Evolutionary conservation across 2,888 invertebrate species (phyloP).

Genomic region (Nebria salina): DNA sequence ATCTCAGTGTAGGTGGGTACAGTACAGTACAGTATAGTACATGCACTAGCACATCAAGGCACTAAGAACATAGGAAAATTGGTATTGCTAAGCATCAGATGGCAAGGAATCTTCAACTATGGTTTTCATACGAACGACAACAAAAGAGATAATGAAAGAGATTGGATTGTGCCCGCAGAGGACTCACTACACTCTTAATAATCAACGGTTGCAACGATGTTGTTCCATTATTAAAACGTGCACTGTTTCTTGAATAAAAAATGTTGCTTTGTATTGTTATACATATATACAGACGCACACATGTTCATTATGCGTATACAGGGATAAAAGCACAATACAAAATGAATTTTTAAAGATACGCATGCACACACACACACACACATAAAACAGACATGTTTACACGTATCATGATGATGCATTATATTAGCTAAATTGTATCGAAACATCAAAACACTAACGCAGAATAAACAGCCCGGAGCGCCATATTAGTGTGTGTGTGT

Average conservation of each 20-base stretch:
- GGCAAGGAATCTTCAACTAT: slow-evolving; percentile 11
- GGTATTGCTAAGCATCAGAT: slow-evolving; percentile 30
- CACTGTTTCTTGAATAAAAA: neutral
- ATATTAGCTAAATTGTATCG: too few species aligned
- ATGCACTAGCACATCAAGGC: neutral
- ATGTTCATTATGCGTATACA: neutral
- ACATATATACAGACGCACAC: neutral
- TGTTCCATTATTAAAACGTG: slow-evolving; percentile 30
- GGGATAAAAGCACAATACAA: neutral
- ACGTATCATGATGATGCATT: too few species aligned
- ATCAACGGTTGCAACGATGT: slow-evolving; percentile 7
- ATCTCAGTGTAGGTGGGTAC: neutral
- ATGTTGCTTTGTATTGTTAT: neutral
- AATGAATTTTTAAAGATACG: too few species aligned
- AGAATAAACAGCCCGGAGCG: neutral
- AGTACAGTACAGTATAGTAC: neutral
- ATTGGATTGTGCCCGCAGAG: slow-evolving; percentile 19
- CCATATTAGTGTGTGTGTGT: too few species aligned
- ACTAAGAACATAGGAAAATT: slow-evolving; percentile 24
- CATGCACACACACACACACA: too few species aligned
- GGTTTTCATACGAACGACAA: slow-evolving; percentile 25
- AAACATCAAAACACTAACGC: neutral
- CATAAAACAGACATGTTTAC: too few species aligned
- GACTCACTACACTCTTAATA: slow-evolving; percentile 5
- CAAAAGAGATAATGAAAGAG: slow-evolving; percentile 27